Evolutionary conservation across 23 tunicate genomes (phyloP), one percentile per base, ranked within the genome.

Genomic region (Oikopleura vanhoeffeni): DNA sequence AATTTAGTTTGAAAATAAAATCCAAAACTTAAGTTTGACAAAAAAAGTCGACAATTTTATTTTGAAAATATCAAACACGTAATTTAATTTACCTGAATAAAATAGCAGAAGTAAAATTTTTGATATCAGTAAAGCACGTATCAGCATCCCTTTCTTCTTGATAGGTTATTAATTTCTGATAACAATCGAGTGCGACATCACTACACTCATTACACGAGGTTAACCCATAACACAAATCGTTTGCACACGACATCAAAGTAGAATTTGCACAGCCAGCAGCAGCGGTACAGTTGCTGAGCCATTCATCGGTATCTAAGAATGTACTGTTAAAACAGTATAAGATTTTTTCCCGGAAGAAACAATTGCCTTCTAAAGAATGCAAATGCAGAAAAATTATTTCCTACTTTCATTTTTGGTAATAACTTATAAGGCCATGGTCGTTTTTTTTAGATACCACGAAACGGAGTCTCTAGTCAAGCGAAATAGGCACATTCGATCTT

Each of bases 21-120:
- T 8, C 64, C 64, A 13, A 8, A 24, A 49, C 64, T 49, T 49
- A 24, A 49, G 18, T 49, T 49, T 49, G 24, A 49, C 24, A 24
- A 13, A 49, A 49, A 49, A 49, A 49, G 24, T 8, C 13, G 24
- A 49, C 24, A 49, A 49, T 24, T 49, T 49, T 13, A 49, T 24
- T 24, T 49, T 49, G 24, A 49, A 49, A 49, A 49, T 49, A 49
- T 24, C 64, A 13, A 8, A 49, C 24, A 49, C 13, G 18, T 24
- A 49, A 49, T 24, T 49, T 49, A 49, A 49, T 49, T 49, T 49
- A 71, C 79, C 79, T 71, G 79, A 71, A 71, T 71, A 71, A 71
- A 13, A 71, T 30, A 30, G 79, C 79, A 30, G 79, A 71, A 24
- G 79, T 71, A 30, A 71, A 71, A 71, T 71, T 30, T 24, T 71